Percentiles rank a stretch among this genome's conserved stretches.
Evolutionary conservation across 2,797 vertebrate genomes (phyloP).

Genomic region (Megalops cyprinoides): DNA sequence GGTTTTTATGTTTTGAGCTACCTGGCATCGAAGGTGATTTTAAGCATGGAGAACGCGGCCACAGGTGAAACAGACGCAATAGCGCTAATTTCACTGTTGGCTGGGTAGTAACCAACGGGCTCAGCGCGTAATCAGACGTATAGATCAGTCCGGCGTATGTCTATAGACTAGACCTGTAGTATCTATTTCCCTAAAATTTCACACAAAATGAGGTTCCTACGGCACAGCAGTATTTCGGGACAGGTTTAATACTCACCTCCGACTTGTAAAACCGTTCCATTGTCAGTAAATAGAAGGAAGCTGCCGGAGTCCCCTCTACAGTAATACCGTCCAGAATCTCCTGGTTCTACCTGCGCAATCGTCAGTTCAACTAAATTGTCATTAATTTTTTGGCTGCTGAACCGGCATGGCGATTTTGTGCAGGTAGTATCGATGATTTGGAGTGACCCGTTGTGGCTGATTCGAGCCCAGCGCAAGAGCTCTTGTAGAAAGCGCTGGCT

Average conservation of each 20-base stretch:
- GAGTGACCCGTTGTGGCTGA: background rate
- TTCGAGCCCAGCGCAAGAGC: constrained; percentile 23
- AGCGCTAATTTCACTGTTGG: too few species aligned
- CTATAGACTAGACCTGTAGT: background rate
- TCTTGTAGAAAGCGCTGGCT: background rate
- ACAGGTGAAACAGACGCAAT: too few species aligned
- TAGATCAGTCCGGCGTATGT: background rate
- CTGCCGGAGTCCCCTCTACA: constrained; percentile 22
- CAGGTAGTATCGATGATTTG: constrained; percentile 18
- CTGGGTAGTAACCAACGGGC: too few species aligned
- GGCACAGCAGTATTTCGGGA: background rate
- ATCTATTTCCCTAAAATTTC: background rate
- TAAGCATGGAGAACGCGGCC: too few species aligned
- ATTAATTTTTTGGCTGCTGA: background rate
- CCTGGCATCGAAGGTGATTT: too few species aligned
- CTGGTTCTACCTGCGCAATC: background rate
- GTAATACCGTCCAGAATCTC: constrained; percentile 33
- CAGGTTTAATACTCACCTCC: constrained; percentile 30
- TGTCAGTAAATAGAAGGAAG: background rate
- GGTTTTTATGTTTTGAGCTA: too few species aligned
- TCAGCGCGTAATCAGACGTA: background rate
- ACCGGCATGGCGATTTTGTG: background rate
- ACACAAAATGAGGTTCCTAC: background rate
- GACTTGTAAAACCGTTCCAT: constrained; percentile 22
- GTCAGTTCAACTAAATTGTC: background rate